Evolutionary conservation across 2,888 invertebrate genomes (phyloP).

Genomic region (Dromius quadrimaculatus): DNA sequence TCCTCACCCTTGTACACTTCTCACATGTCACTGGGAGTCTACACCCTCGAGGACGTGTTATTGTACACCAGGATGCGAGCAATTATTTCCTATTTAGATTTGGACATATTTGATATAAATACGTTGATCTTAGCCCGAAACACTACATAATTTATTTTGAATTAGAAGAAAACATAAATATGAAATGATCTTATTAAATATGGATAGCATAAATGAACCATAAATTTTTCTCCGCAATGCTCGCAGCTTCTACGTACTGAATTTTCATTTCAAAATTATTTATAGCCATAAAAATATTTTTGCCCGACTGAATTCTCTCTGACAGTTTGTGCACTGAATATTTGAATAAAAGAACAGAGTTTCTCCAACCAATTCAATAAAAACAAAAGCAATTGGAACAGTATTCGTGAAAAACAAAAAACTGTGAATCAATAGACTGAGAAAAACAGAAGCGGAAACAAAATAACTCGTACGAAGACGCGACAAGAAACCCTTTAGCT

Average conservation of each 20-base stretch:
- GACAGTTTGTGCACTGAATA: not conserved
- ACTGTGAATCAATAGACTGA: slow-evolving; percentile 23
- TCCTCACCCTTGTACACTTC: not conserved
- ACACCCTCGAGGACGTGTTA: slow-evolving; percentile 7
- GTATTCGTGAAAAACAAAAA: slow-evolving; percentile 32
- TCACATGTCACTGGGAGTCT: slow-evolving; percentile 10
- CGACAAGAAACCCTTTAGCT: slow-evolving; percentile 31
- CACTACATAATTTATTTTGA: too few relatives aligned
- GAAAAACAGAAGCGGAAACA: slow-evolving; percentile 38
- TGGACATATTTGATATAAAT: too few relatives aligned
- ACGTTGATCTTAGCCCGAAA: too few relatives aligned
- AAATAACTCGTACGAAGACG: slow-evolving; percentile 16
- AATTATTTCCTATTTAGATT: too few relatives aligned
- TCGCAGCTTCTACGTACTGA: too few relatives aligned
- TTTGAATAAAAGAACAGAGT: slow-evolving; percentile 20
- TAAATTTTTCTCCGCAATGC: too few relatives aligned
- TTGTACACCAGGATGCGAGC: not conserved
- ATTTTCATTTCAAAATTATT: not conserved
- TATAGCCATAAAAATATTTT: slow-evolving; percentile 3
- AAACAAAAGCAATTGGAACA: slow-evolving; percentile 27
- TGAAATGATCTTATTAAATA: too few relatives aligned
- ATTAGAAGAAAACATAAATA: too few relatives aligned
- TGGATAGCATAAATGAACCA: too few relatives aligned
- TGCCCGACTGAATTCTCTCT: not conserved
- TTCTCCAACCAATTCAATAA: slow-evolving; percentile 22